Base-by-base conservation (phyloP, 2,113 vertebrate species). In the Pongo pygmaeus region DNA sequence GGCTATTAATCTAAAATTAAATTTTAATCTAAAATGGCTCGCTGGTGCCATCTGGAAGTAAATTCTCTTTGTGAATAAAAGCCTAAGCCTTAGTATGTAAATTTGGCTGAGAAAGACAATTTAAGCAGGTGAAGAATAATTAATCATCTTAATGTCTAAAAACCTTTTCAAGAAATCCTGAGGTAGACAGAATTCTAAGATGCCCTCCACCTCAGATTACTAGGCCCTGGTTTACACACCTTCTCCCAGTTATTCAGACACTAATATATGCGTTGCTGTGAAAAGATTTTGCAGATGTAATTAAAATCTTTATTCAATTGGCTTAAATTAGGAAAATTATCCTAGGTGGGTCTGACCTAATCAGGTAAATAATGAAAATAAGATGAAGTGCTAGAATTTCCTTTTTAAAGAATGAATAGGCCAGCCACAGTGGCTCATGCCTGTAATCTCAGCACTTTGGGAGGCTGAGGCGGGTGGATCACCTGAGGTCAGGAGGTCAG, bases 301-400 rank as follows among this genome's bases (percentile, higher is more conserved):
- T 89, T 94, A 89, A 94, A 92, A 74, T 77, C 22, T 4, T 40
- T 95, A 92, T 83, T 81, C 81, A 90, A 84, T 16, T 75, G 67
- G 9, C 16, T 78, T 92, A 84, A 84, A 89, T 80, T 67, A n/a
- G n/a, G 32, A 18, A 59, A 8, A 75, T 59, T 89, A 85, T 43
- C 27, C 38, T 75, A 75, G 35, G 27, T 77, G n/a, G 25, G 27
- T 43, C 38, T 83, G 43, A 81, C 2, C 35, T 70, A 43, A 70
- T 81, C 52, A 83, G n/a, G 0, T n/a, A 87, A 70, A 9, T 50
- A 61, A 12, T 93, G 92, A 78, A 92, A 88, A 70, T 46, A 70
- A 84, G 80, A 57, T 3, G 14, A 75, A 85, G 35, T 50, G 11
- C 1, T 6, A 90, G 17, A 50, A 78, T 77, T 70, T 48, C 30